Percentiles rank a stretch among this genome's conserved stretches.
phyloP scores from a whole-genome alignment of 2,888 invertebrate genomes.

The Plemyria rubiginata region DNA sequence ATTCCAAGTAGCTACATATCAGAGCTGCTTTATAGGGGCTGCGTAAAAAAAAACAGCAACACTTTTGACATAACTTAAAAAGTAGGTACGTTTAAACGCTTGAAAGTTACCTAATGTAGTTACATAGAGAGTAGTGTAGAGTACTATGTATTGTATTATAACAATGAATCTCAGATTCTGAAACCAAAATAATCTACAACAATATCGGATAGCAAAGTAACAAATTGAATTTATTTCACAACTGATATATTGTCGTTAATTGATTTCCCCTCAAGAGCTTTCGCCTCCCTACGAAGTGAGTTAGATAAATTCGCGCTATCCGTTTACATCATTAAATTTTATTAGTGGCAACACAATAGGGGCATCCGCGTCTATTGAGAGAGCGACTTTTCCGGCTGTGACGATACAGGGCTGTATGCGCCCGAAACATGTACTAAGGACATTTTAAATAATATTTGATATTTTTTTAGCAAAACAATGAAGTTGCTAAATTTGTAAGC shows the following conservation, averaged over 20 bases:
- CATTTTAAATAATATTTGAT: too few species aligned
- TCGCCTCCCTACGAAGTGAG: slow-evolving; percentile 64
- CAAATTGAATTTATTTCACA: slow-evolving; percentile 65
- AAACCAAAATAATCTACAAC: slow-evolving; percentile 50
- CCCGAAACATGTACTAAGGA: not conserved
- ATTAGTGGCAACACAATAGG: slow-evolving; percentile 80
- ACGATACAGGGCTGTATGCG: slow-evolving; percentile 28
- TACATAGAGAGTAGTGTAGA: too few species aligned
- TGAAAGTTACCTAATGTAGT: too few species aligned
- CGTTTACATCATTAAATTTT: slow-evolving; percentile 85
- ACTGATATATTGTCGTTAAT: slow-evolving; percentile 74
- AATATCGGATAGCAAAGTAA: slow-evolving; percentile 62
- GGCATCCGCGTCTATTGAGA: slow-evolving; percentile 65
- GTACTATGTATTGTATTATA: too few species aligned
- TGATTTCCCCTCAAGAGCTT: slow-evolving; percentile 74
- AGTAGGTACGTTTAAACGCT: not conserved
- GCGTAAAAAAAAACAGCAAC: too few species aligned
- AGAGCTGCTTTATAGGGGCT: not conserved
- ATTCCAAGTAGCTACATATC: not conserved
- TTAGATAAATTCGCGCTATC: slow-evolving; percentile 82
- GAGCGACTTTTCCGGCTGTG: slow-evolving; percentile 74
- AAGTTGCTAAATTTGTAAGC: too few species aligned
- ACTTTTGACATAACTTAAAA: not conserved
- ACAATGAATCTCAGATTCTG: slow-evolving; percentile 32
- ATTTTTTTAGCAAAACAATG: too few species aligned